These are phyloP conservation scores for Camponotus floridanus DNA, from an alignment of 1,140 invertebrate genomes.

Conservation along the genomic window DNA sequence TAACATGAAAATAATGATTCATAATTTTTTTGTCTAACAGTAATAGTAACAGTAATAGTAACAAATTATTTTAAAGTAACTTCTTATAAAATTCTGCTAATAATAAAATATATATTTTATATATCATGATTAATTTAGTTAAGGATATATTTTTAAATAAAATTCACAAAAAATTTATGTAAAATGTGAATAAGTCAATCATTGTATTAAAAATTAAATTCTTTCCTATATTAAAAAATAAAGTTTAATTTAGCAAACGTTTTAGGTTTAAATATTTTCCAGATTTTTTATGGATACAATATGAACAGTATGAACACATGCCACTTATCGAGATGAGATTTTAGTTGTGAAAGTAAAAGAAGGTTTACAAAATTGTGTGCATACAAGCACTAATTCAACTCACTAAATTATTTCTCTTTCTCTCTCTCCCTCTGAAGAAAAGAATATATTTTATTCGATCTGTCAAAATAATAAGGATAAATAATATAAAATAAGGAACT, in stretches of 20 bases:
- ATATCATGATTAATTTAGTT: neutral
- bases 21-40: too few relatives aligned
- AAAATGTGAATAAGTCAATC: constrained; percentile 6
- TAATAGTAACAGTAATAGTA: too few relatives aligned
- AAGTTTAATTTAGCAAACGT: constrained; percentile 55
- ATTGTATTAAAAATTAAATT: constrained; percentile 63
- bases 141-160: neutral
- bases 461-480: constrained; percentile 10
- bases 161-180: neutral
- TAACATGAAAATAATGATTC: too few relatives aligned
- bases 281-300: constrained; percentile 1
- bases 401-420: too few relatives aligned
- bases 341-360: neutral
- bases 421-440: neutral
- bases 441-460: neutral
- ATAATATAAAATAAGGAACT: neutral
- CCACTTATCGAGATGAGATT: neutral
- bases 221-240: constrained; percentile 68
- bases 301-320: neutral
- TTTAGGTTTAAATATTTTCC: constrained; percentile 47
- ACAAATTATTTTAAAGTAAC: too few relatives aligned
- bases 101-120: neutral
- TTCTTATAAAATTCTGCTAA: neutral
- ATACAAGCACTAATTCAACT: neutral
- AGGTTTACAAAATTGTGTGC: constrained; percentile 1